These are phyloP conservation scores for Mystacornis crossleyi DNA, from an alignment of 2,113 vertebrate genomes.

Conservation along the genomic window DNA sequence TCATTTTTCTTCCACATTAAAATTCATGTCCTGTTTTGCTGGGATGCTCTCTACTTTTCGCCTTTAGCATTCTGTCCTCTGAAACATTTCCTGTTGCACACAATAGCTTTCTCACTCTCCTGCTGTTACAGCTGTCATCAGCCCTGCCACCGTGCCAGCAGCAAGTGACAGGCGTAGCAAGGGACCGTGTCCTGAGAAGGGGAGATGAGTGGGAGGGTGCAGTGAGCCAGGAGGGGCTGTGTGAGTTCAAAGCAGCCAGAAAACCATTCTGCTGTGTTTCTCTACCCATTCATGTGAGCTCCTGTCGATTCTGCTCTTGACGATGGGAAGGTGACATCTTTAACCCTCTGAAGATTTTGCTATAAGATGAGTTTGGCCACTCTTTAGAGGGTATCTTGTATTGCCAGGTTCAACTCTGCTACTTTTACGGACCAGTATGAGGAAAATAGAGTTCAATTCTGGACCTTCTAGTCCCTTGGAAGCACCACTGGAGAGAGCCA, in stretches of 20 bases:
- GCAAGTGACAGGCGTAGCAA: not conserved
- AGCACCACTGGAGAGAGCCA: not conserved
- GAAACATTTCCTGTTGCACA: not conserved
- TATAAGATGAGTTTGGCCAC: not conserved
- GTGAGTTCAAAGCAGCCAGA: not conserved
- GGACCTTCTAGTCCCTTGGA: not conserved
- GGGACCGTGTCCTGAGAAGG: not conserved
- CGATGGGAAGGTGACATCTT: rapidly evolving
- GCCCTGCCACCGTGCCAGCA: not conserved
- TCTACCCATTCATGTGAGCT: rapidly evolving
- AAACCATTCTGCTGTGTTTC: not conserved
- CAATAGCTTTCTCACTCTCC: not conserved
- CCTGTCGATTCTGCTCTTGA: not conserved
- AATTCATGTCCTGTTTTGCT: not conserved
- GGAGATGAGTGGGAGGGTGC: not conserved
- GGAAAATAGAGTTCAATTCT: not conserved
- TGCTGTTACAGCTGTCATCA: not conserved
- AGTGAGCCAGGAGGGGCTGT: not conserved
- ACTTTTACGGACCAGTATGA: not conserved
- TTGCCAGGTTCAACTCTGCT: not conserved
- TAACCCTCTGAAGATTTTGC: not conserved
- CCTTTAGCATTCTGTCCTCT: not conserved
- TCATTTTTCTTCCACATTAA: not conserved
- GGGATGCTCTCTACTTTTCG: not conserved
- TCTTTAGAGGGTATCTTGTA: not conserved